Conservation (phyloP, 2,113 vertebrate genomes). For the Erythrocebus patas region DNA sequence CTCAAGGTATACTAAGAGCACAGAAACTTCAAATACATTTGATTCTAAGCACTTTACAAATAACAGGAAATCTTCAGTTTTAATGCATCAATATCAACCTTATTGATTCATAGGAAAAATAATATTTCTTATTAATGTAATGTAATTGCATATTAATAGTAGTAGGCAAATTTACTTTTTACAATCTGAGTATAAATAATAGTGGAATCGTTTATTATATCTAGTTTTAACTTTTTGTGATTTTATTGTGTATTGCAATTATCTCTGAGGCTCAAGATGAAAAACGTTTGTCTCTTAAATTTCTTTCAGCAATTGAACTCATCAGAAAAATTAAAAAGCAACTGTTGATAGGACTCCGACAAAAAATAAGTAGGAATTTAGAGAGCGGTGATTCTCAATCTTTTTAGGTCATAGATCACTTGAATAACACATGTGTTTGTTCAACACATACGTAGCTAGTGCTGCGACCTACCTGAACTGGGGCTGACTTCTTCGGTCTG, state of each 20-base stretch:
- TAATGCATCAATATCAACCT: not conserved
- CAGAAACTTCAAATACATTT: not conserved
- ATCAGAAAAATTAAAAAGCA: not conserved
- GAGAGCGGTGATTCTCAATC: not conserved
- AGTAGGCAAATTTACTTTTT: not conserved
- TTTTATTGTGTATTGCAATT: not conserved
- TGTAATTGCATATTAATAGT: not conserved
- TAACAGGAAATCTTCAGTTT: not conserved
- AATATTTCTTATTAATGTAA: not conserved
- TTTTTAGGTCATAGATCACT: not conserved
- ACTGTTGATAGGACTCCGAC: not conserved
- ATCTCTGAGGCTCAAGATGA: not conserved
- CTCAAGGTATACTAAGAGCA: not conserved
- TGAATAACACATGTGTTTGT: not conserved
- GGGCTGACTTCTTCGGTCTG: not conserved
- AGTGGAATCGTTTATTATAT: not conserved
- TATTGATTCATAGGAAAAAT: not conserved
- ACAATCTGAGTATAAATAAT: not conserved
- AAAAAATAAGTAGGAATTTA: not conserved
- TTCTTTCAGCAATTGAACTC: not conserved
- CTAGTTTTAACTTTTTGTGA: not conserved
- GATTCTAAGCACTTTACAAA: not conserved
- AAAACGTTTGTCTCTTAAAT: not conserved
- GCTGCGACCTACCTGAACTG: not conserved
- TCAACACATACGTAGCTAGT: not conserved